Base-by-base conservation (phyloP, 2,797 vertebrate species). In the Apogon talboti region DNA sequence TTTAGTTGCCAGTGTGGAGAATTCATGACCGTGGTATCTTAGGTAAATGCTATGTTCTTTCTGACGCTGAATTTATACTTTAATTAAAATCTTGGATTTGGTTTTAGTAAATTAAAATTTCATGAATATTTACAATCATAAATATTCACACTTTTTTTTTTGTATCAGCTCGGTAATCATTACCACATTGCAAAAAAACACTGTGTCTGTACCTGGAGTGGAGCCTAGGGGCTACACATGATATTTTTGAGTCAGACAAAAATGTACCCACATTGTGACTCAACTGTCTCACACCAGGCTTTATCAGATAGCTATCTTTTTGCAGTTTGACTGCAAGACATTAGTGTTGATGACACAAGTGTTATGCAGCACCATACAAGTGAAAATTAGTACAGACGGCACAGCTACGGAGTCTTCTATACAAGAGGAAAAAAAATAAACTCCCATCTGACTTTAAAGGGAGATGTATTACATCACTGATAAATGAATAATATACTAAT, bases 1-100 rank as follows among this genome's bases (percentile, higher is more conserved):
- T 52, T 48, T 45, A 40, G 47, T 3, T 41, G 8, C 30, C 35
- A 78, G 6, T 10, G 24, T 56, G 61, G 47, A 70, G 47, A 56
- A 35, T 35, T 10, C 10, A 35, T 35, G 33, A 35, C 33, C 33
- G 9, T 11, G 5, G 46, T 12, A 15, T 14, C 3, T 16, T 28
- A n/a, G 7, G 5, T 8, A 0, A 14, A 46, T 57, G 48, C 30
- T 11, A 1, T 13, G 10, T 61, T 8, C 16, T 11, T 18, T 35
- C 28, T 37, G 3, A 35, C 10, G 10, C 18, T 8, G 50, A 30
- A 19, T 33, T 3, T 42, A 50, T 28, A 9, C 28, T 64, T 16
- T n/a, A 12, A 6, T 11, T 12, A 63, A 14, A 24, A 49, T 57
- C 16, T 35, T 35, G 9, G 7, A 10, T 35, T 35, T 35, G 10